phyloP scores from a whole-genome alignment of 2,113 vertebrate species.

The Hippocampus barbouri region DNA sequence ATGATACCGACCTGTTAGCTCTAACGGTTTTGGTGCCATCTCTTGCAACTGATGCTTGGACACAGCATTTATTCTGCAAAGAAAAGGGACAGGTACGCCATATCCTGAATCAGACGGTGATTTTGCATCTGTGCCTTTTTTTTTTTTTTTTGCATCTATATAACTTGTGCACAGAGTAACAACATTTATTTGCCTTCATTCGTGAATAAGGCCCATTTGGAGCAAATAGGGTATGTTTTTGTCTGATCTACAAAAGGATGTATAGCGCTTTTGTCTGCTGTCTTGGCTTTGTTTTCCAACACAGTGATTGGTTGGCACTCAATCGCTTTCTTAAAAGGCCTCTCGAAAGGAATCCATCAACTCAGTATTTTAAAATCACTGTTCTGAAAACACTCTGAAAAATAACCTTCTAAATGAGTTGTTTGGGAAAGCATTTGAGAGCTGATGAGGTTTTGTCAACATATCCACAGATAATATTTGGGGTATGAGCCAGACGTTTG shows the following conservation, averaged over 20 bases:
- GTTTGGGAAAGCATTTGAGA: not conserved
- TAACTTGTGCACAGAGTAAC: too few species aligned
- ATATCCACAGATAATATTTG: not conserved
- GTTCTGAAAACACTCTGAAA: constrained; percentile 18
- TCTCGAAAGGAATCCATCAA: constrained; percentile 40
- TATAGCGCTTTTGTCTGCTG: constrained; percentile 43
- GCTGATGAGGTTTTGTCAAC: not conserved
- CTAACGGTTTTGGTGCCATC: too few species aligned
- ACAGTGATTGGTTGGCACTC: constrained; percentile 58
- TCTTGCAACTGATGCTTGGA: too few species aligned
- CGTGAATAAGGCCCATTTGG: not conserved
- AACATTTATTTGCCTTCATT: too few species aligned
- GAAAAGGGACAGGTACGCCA: too few species aligned
- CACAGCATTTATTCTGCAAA: too few species aligned
- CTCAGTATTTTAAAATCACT: constrained; percentile 36
- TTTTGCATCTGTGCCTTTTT: too few species aligned
- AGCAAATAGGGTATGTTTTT: not conserved
- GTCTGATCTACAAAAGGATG: not conserved
- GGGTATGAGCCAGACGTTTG: not conserved
- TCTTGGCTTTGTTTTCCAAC: constrained; percentile 46
- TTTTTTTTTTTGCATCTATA: too few species aligned
- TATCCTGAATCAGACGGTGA: too few species aligned
- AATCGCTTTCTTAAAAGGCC: constrained; percentile 57
- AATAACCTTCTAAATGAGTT: not conserved
- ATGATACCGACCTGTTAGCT: too few species aligned